Evolutionary conservation across 2,113 vertebrate genomes (phyloP), one percentile per base, ranked within the genome.

Genomic region (Ranitomeya variabilis): DNA sequence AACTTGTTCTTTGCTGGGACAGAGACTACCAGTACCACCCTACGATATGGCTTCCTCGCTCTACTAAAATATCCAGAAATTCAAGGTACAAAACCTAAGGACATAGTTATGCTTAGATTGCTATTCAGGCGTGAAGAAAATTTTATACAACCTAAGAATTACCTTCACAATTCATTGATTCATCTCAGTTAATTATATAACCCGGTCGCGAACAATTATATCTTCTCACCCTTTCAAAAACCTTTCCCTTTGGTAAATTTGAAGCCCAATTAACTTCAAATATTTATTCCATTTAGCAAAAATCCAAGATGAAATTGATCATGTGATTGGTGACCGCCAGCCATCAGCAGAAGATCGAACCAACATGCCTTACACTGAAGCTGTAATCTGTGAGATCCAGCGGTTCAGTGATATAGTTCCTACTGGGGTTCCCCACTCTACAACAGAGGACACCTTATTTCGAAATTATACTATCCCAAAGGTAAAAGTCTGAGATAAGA

Each of bases 41-140:
- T 93, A 16, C 90, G 90, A 83, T 92, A 93, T 0, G 69, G 74
- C 23, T 73, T 93, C 11, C 90, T 94, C 55, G 31, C 91, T 69
- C 92, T 94, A 89, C 91, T 92, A 78, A 92, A 91, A 60, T 86
- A 92, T 74, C 93, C 92, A 66, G 73, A 93, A n/a, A n/a, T 93
- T 59, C 93, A 94, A 91, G 93, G 93, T 93, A 66, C 55, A 21
- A n/a, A 84, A 84, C 1, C 45, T 11, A 64, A 80, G 9, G 26
- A 26, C 3, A 7, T 2, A 57, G 21, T 23, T 71, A 66, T 14
- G 7, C 13, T 71, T 71, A 13, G 26, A 37, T 37, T 71, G 12
- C 16, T 6, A 23, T 18, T 3, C n/a, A 11, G 9, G n/a, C n/a
- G 3, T 6, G 16, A 0, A 73, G 12, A 37, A 15, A 4, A 37